Evolutionary conservation across 2,113 vertebrate species (phyloP).

Genomic region (Silurus asotus): DNA sequence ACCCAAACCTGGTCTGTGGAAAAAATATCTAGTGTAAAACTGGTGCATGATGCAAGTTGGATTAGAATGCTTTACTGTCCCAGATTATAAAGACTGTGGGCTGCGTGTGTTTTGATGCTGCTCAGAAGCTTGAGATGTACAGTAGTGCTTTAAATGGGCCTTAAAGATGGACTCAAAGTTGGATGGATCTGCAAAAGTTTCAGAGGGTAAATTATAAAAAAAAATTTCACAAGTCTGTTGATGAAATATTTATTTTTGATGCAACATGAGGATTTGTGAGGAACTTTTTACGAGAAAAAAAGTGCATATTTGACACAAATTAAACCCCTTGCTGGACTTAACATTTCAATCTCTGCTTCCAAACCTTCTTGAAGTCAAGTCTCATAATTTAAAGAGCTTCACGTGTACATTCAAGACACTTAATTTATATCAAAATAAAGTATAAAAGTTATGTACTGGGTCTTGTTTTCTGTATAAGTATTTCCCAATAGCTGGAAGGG

Average conservation of each 20-base stretch:
- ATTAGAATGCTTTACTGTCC: too few species aligned
- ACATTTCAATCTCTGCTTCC: background rate
- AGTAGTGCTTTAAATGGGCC: background rate
- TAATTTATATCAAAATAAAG: slow-evolving; percentile 35
- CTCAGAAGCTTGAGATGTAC: background rate
- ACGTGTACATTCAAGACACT: background rate
- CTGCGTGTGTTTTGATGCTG: background rate
- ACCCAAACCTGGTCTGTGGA: too few species aligned
- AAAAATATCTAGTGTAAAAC: too few species aligned
- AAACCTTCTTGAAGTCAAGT: background rate
- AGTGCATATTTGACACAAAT: background rate
- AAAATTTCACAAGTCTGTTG: background rate
- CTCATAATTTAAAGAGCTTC: background rate
- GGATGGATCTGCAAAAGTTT: too few species aligned
- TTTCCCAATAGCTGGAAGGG: slow-evolving; percentile 14
- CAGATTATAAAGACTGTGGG: too few species aligned
- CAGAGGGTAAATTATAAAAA: too few species aligned
- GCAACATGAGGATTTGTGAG: background rate
- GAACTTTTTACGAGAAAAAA: background rate
- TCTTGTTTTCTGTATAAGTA: slow-evolving; percentile 1
- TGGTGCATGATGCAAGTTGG: too few species aligned
- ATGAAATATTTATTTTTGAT: background rate
- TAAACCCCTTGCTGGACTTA: background rate
- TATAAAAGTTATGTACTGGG: slow-evolving; percentile 35
- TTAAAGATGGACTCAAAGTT: background rate